phyloP scores from a whole-genome alignment of 2,888 invertebrate genomes.

The Polylopha cassiicola region DNA sequence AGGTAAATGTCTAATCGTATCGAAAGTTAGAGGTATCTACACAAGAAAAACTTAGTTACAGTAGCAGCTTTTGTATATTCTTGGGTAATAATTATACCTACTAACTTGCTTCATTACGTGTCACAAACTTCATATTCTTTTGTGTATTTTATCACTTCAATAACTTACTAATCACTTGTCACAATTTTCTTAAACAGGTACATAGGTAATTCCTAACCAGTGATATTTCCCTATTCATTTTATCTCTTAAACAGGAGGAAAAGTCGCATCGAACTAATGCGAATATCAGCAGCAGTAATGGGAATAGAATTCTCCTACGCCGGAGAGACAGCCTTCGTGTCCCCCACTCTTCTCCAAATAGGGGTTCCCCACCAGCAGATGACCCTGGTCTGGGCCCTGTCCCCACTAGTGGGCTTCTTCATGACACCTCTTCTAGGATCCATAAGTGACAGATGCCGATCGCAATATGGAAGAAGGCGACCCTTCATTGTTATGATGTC shows the following conservation, averaged over 20 bases:
- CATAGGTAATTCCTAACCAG: too few species aligned
- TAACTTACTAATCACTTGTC: too few species aligned
- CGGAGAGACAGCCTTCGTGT: slow-evolving; percentile 97
- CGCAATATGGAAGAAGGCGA: slow-evolving; percentile 88
- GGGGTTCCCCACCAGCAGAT: slow-evolving; percentile 95
- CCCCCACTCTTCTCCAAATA: slow-evolving; percentile 94
- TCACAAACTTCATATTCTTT: too few species aligned
- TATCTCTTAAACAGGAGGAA: slow-evolving; percentile 79
- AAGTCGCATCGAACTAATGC: slow-evolving; percentile 86
- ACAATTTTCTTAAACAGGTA: too few species aligned
- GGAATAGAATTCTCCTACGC: slow-evolving; percentile 98
- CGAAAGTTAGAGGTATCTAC: too few species aligned
- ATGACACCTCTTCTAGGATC: slow-evolving; percentile 95
- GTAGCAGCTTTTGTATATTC: too few species aligned
- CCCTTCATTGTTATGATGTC: slow-evolving; percentile 95
- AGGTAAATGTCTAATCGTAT: too few species aligned
- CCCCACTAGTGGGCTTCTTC: slow-evolving; percentile 95
- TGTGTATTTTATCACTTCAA: too few species aligned
- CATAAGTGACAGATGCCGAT: slow-evolving; percentile 91
- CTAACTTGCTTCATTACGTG: too few species aligned
- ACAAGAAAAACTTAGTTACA: too few species aligned
- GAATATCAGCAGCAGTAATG: slow-evolving; percentile 96
- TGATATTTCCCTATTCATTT: background rate
- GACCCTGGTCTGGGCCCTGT: slow-evolving; percentile 97
- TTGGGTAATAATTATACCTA: too few species aligned